Evolutionary conservation across 2,797 vertebrate species (phyloP), one percentile per base, ranked within the genome.

Genomic region (Dromococcyx pavoninus): DNA sequence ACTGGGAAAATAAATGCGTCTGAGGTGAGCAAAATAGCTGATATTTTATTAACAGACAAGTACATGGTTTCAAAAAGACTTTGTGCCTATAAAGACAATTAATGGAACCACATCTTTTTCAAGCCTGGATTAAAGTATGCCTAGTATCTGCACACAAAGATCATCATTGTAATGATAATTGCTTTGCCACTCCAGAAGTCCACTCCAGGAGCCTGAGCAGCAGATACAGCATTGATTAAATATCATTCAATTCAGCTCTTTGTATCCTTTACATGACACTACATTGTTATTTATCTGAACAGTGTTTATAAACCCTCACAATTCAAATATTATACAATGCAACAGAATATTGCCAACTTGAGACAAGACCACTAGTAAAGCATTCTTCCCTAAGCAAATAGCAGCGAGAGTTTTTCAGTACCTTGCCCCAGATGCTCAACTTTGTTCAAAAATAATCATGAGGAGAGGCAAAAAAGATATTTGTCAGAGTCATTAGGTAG

Each of bases 311-410:
- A 91, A 19, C 27, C 5, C 44, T 37, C 60, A 51, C 39, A 76
- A 90, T 39, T 87, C 33, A 78, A 86, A 66, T 37, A 60, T 32
- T 65, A 62, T 18, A 90, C 28, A 72, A 58, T 30, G 32, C 39
- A 80, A 73, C 28, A 56, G 54, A 91, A 37, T 72, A 94, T 7
- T 69, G 62, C 30, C 56, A 88, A 17, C 44, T 67, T 72, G 43
- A 90, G 86, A 73, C 25, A 75, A 82, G 74, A 60, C 24, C 41
- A 70, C 67, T 74, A 67, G 65, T 44, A 79, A 87, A 87, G 37
- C 32, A 79, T 57, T 91, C 13, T 17, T 89, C 53, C 56, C 32
- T 67, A 91, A 85, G 56, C 22, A 94, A 95, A 70, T 43, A 94
- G 81, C 1, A 4, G 41, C 41, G 71, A 76, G 61, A 74, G 53